Percentiles rank a stretch among this genome's conserved stretches.
Conservation (phyloP, 2,888 invertebrate genomes). For the Oscheius sp. region DNA sequence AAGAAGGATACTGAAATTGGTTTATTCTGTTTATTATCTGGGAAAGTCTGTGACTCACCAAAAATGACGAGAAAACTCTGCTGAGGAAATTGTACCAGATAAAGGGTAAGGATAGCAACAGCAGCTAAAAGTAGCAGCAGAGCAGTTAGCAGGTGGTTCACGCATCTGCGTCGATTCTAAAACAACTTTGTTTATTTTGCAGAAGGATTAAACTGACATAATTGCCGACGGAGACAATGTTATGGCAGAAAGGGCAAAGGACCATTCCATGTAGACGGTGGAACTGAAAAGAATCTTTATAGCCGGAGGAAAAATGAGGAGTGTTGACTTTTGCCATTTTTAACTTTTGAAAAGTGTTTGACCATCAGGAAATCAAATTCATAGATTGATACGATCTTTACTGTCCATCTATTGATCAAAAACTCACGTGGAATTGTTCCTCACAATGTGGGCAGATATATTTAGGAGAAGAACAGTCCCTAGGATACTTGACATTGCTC, state of each 20-base stretch:
- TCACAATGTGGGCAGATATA: slow-evolving; percentile 56
- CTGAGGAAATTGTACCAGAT: slow-evolving; percentile 23
- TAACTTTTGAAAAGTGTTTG: background rate
- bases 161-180: slow-evolving; percentile 27
- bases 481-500: slow-evolving; percentile 53
- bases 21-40: background rate
- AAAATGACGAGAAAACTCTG: slow-evolving; percentile 22
- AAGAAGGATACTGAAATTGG: slow-evolving; percentile 28
- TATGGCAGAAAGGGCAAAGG: slow-evolving; percentile 57
- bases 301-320: background rate
- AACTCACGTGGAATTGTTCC: slow-evolving; percentile 48
- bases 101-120: slow-evolving; percentile 11
- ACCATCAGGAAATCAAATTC: background rate
- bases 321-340: slow-evolving; percentile 12
- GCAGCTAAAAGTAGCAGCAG: slow-evolving; percentile 10
- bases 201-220: slow-evolving; percentile 45
- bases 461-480: slow-evolving; percentile 51
- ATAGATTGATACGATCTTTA: background rate
- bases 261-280: slow-evolving; percentile 52
- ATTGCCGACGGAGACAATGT: slow-evolving; percentile 52
- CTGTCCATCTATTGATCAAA: background rate
- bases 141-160: slow-evolving; percentile 25
- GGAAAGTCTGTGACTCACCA: background rate
- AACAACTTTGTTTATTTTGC: background rate
- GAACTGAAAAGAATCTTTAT: slow-evolving; percentile 38